Evolutionary conservation across 92 coral and sea anemone genomes (phyloP).

Genomic region (Desmophyllum pertusum): DNA sequence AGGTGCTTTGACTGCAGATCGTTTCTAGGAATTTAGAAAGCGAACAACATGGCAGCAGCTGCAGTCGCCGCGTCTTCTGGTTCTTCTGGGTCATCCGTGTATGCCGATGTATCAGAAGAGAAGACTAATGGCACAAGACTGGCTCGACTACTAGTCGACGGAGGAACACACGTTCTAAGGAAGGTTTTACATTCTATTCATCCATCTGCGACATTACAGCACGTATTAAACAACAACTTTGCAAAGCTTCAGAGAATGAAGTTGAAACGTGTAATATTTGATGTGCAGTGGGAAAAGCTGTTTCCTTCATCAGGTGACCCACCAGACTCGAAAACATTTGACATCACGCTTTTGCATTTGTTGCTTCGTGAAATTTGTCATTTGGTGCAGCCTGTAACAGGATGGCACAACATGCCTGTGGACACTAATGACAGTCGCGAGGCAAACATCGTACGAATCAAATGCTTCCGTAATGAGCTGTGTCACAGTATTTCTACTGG

Average conservation of each 20-base stretch:
- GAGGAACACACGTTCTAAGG: slow-evolving; percentile 49
- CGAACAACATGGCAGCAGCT: slow-evolving; percentile 5
- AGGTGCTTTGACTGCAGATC: background rate
- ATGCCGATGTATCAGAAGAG: slow-evolving; percentile 6
- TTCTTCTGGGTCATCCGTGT: background rate
- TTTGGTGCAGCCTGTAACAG: slow-evolving; percentile 32
- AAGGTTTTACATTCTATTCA: slow-evolving; percentile 1
- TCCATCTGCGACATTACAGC: slow-evolving; percentile 20
- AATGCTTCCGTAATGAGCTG: slow-evolving; percentile 49
- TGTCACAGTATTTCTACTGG: slow-evolving; percentile 40
- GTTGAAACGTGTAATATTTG: slow-evolving; percentile 23
- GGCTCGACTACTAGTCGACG: slow-evolving; percentile 34
- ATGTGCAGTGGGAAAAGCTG: slow-evolving; percentile 47
- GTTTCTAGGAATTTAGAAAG: background rate
- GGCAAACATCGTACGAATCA: slow-evolving; percentile 61
- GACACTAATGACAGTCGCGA: slow-evolving; percentile 44
- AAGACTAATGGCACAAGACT: slow-evolving; percentile 56
- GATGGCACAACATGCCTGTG: slow-evolving; percentile 62
- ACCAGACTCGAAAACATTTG: slow-evolving; percentile 48
- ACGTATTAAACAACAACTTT: slow-evolving; percentile 11
- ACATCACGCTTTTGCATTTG: slow-evolving; percentile 56
- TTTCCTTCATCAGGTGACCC: slow-evolving; percentile 55
- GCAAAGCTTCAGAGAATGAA: background rate
- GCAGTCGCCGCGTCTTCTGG: too few relatives aligned
- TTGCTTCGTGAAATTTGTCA: slow-evolving; percentile 47